These are phyloP conservation scores for Lamprologus ornatipinnis DNA, from an alignment of 2,113 vertebrate genomes.

Conservation along the genomic window DNA sequence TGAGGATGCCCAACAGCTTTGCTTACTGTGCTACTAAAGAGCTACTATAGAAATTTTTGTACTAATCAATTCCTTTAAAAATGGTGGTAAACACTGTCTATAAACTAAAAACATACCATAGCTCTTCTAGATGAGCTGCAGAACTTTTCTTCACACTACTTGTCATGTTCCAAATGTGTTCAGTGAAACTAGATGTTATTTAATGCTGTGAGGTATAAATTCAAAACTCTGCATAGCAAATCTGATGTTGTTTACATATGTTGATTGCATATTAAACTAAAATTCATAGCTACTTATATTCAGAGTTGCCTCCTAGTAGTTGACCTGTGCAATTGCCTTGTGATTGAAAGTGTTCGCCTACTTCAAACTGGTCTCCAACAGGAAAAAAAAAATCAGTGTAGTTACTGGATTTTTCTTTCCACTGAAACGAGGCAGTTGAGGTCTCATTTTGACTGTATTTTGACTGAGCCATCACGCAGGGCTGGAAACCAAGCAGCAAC, in stretches of 20 bases:
- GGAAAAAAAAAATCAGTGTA: not conserved
- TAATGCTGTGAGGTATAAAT: not conserved
- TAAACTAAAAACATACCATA: not conserved
- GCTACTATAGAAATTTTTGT: not conserved
- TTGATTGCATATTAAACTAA: not conserved
- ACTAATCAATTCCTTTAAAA: not conserved
- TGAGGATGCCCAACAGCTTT: slow-evolving; percentile 53
- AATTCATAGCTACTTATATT: not conserved
- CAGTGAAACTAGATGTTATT: not conserved
- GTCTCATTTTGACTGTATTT: not conserved
- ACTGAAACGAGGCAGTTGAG: not conserved
- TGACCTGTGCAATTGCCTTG: not conserved
- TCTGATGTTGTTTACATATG: not conserved
- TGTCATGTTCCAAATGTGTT: not conserved
- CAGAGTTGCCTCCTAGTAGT: not conserved
- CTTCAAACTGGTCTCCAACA: not conserved
- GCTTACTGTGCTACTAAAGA: not conserved
- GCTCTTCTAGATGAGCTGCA: not conserved
- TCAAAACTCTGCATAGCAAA: not conserved
- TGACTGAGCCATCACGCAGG: not conserved
- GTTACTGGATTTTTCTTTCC: not conserved
- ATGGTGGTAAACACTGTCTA: not conserved
- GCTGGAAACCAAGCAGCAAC: not conserved
- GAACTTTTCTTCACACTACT: not conserved
- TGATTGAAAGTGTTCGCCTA: not conserved